These are phyloP conservation scores for Phymastichus coffea DNA, from an alignment of 1,140 invertebrate species.

Conservation along the genomic window DNA sequence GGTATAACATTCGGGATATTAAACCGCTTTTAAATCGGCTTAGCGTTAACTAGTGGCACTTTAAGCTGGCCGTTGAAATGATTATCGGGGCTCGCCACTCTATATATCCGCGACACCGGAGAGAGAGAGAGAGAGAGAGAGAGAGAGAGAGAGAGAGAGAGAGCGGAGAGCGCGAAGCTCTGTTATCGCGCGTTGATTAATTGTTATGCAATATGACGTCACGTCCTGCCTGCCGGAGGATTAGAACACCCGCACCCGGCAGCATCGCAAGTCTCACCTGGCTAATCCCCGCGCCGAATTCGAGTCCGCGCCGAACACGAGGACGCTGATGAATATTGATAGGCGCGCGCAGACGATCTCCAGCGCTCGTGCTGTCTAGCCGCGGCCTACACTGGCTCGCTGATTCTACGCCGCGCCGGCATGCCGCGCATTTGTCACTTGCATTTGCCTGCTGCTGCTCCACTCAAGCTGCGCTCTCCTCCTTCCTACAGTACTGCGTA, in stretches of 20 bases:
- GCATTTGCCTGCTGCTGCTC: too few species aligned
- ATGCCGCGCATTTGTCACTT: too few species aligned
- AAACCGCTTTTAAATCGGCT: constrained; percentile 60
- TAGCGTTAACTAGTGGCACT: constrained; percentile 59
- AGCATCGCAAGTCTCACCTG: constrained; percentile 14
- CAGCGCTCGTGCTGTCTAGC: too few species aligned
- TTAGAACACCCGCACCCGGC: constrained; percentile 48
- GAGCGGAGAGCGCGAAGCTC: constrained; percentile 26
- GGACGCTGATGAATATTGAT: constrained; percentile 59
- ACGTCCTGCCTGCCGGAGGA: constrained; percentile 46
- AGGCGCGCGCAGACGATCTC: too few species aligned
- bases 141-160: too few species aligned
- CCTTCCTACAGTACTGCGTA: too few species aligned
- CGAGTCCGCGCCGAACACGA: constrained; percentile 54
- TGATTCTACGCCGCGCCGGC: too few species aligned
- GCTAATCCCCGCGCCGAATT: constrained; percentile 53
- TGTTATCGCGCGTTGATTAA: constrained; percentile 59
- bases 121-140: too few species aligned
- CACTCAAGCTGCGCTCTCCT: too few species aligned
- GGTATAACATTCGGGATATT: constrained; percentile 56
- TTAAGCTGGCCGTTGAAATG: constrained; percentile 59
- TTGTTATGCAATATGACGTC: constrained; percentile 60
- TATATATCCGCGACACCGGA: constrained; percentile 44
- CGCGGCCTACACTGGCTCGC: too few species aligned
- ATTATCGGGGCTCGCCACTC: constrained; percentile 57